phyloP scores from a whole-genome alignment of 2,113 vertebrate genomes.

The Ibidorhyncha struthersii region DNA sequence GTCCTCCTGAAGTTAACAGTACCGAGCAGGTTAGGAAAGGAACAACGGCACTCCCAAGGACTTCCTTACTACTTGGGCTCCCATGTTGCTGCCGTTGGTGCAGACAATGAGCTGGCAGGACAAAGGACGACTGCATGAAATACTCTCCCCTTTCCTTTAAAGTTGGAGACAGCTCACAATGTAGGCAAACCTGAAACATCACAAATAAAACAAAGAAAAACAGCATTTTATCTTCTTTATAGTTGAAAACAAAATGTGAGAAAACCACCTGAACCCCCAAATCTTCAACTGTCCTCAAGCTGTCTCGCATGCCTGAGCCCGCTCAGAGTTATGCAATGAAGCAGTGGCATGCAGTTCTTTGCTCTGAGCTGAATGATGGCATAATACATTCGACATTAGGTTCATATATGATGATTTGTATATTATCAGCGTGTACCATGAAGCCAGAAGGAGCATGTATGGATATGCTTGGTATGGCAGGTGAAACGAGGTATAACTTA shows the following conservation, averaged over 20 bases:
- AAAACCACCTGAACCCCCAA: neutral
- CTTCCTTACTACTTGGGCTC: neutral
- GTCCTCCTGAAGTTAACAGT: neutral
- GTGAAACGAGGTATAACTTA: neutral
- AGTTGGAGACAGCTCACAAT: neutral
- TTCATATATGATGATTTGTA: neutral
- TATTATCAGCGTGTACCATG: neutral
- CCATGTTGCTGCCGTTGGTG: rapidly evolving
- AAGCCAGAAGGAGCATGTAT: neutral
- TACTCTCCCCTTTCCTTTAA: neutral
- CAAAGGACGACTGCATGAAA: neutral
- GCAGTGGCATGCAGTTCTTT: neutral
- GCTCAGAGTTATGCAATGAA: neutral
- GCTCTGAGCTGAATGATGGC: neutral
- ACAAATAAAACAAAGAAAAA: neutral
- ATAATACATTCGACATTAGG: neutral
- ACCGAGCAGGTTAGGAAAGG: neutral
- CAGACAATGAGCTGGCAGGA: neutral
- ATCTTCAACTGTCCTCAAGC: neutral
- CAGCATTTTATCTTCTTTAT: neutral
- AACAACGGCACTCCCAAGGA: neutral
- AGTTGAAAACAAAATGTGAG: neutral
- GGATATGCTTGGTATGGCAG: neutral
- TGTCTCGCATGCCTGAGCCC: neutral
- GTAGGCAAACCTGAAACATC: neutral